Evolutionary conservation across 2,797 vertebrate genomes (phyloP).

Genomic region (Brotula barbata): DNA sequence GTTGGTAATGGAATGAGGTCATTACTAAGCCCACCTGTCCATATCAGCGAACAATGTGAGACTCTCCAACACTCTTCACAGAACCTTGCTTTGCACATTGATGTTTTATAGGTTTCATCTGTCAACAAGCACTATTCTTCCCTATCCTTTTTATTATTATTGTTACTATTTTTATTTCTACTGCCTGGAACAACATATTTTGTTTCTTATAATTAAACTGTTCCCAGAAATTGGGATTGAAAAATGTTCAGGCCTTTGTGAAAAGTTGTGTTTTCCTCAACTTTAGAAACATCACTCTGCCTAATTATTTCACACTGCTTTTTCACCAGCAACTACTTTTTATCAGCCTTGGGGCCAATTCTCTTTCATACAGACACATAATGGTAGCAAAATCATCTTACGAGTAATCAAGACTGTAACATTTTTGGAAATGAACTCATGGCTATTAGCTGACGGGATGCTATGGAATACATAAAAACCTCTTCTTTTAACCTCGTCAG

Average conservation of each 20-base stretch:
- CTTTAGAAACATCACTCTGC: background rate
- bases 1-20: constrained; percentile 4
- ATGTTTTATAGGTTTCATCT: background rate
- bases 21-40: background rate
- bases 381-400: no score
- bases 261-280: background rate
- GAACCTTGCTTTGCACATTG: background rate
- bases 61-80: background rate
- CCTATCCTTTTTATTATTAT: no score
- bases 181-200: background rate
- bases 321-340: no score
- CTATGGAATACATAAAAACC: no score
- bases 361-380: no score
- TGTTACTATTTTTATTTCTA: background rate
- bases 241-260: background rate
- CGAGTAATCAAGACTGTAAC: no score
- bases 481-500: no score
- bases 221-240: background rate
- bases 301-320: background rate
- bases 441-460: no score
- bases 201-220: background rate
- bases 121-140: background rate
- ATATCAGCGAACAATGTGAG: background rate
- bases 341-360: background rate
- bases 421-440: no score